Evolutionary conservation across 2,888 invertebrate species (phyloP).

Genomic region (Drosophila formosana): DNA sequence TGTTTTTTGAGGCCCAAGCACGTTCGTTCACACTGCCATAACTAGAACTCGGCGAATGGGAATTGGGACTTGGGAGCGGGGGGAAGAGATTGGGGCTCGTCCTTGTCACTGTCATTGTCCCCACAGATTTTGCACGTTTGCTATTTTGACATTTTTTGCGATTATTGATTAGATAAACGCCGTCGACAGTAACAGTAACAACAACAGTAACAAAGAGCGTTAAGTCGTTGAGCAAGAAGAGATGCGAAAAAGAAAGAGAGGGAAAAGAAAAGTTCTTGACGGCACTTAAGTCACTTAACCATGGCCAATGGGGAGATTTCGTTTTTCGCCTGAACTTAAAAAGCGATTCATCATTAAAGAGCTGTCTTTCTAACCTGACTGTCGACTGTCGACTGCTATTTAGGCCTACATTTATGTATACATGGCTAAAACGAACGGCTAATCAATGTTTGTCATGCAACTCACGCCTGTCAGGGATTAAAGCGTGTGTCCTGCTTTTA

Average conservation of each 20-base stretch:
- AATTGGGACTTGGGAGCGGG: constrained; percentile 1
- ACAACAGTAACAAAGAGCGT: constrained; percentile 35
- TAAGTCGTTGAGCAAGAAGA: constrained; percentile 36
- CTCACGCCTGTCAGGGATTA: constrained; percentile 40
- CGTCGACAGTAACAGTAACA: constrained; percentile 33
- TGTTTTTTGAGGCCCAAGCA: constrained; percentile 50
- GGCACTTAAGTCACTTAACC: constrained; percentile 77
- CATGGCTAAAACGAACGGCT: constrained; percentile 5
- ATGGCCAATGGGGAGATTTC: constrained; percentile 52
- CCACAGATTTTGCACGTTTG: constrained; percentile 76
- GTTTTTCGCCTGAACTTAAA: constrained; percentile 42
- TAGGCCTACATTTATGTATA: neutral
- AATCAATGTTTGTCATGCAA: constrained; percentile 54
- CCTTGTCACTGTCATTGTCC: constrained; percentile 61
- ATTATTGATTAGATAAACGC: constrained; percentile 78
- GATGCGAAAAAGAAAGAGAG: neutral
- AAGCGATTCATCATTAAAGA: constrained; percentile 56
- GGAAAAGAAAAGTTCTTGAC: constrained; percentile 40
- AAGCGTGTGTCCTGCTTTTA: constrained; percentile 30
- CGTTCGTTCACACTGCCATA: constrained; percentile 57
- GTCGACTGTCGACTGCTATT: neutral
- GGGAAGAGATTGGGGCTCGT: constrained; percentile 20
- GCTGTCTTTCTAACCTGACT: constrained; percentile 18
- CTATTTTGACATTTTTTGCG: constrained; percentile 74
- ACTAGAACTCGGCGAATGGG: constrained; percentile 22